These are phyloP conservation scores for Ficedula albicollis DNA, from an alignment of 2,797 vertebrate species.

Conservation along the genomic window DNA sequence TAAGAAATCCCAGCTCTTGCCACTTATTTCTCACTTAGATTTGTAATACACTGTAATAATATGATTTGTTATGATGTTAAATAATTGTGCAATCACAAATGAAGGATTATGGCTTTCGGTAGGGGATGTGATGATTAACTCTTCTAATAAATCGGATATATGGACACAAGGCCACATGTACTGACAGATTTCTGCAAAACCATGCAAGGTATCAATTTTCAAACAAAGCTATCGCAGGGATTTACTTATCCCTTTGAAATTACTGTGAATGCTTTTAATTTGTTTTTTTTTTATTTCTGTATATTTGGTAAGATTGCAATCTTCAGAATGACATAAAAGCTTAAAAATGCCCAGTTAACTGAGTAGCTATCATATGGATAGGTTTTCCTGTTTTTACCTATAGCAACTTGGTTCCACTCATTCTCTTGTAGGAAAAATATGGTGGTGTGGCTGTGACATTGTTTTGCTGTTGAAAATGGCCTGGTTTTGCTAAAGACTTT, in stretches of 20 bases:
- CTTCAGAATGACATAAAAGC: background rate
- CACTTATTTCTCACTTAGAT: background rate
- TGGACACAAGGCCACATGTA: background rate
- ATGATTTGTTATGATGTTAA: background rate
- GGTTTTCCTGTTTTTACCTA: background rate
- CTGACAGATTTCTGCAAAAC: background rate
- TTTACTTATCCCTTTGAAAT: background rate
- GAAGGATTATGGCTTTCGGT: background rate
- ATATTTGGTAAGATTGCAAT: background rate
- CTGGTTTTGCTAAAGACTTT: background rate
- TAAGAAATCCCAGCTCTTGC: background rate
- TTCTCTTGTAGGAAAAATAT: background rate
- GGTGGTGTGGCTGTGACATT: background rate
- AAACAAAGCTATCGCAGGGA: background rate
- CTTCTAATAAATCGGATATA: background rate
- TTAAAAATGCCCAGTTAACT: background rate
- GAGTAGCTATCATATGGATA: background rate
- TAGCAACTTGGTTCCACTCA: background rate
- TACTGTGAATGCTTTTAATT: background rate
- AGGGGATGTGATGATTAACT: background rate
- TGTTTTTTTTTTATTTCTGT: background rate
- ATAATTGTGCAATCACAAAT: background rate
- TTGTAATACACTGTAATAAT: background rate
- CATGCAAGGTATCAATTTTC: background rate
- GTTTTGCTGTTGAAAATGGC: background rate